Percentiles rank a stretch among this genome's conserved stretches.
These are phyloP conservation scores for Drosophila borborema DNA, from an alignment of 2,888 invertebrate species.

Conservation along the genomic window DNA sequence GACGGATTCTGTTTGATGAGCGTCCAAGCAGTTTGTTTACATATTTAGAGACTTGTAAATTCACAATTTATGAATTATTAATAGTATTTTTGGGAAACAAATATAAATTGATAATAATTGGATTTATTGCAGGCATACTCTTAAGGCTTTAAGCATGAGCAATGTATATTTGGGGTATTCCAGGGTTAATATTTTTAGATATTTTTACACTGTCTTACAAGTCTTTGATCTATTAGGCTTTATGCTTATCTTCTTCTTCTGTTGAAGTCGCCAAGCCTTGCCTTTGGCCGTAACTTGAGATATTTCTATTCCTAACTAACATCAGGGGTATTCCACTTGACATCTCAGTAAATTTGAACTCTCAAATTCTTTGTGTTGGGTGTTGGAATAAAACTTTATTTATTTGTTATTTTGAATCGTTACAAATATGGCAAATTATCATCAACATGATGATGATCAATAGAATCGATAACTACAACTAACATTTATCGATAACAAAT, in stretches of 20 bases:
- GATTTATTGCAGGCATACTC: not conserved
- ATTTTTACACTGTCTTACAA: no score
- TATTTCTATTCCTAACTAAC: no score
- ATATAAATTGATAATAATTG: not conserved
- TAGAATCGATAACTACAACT: slow-evolving; percentile 66
- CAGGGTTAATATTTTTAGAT: no score
- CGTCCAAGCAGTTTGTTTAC: not conserved
- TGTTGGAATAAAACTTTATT: slow-evolving; percentile 76
- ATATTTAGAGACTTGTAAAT: not conserved
- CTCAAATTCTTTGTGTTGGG: slow-evolving; percentile 33
- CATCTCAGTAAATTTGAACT: not conserved
- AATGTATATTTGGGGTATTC: not conserved
- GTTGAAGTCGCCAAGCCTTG: no score
- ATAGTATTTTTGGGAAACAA: not conserved
- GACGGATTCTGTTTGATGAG: slow-evolving; percentile 2
- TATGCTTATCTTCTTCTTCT: no score
- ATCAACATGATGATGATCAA: slow-evolving; percentile 45
- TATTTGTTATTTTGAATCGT: slow-evolving; percentile 60
- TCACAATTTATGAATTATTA: not conserved
- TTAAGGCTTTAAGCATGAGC: not conserved
- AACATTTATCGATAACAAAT: slow-evolving; percentile 46
- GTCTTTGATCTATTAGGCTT: no score
- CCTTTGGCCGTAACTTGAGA: no score
- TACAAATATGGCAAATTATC: slow-evolving; percentile 73
- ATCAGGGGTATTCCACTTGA: not conserved